Conservation (phyloP, 2,797 vertebrate genomes). For the Hippopotamyrus pictus region DNA sequence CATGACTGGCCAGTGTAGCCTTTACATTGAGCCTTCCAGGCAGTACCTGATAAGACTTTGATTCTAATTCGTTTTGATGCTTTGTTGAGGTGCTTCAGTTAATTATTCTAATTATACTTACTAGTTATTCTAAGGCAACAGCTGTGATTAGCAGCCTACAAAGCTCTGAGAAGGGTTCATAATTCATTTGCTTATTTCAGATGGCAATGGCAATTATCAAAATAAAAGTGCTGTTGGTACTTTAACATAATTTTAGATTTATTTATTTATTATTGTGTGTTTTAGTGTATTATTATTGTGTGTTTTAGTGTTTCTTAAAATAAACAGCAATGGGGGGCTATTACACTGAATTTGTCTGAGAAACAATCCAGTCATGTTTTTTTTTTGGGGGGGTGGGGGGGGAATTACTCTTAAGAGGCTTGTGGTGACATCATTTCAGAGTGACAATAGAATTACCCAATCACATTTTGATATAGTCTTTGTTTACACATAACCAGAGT, state of each 20-base stretch:
- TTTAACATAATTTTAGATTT: not conserved
- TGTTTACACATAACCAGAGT: not conserved
- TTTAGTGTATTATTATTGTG: not conserved
- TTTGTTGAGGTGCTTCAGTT: not conserved
- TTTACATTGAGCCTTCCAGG: not conserved
- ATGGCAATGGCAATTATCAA: not conserved
- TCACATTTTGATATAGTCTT: not conserved
- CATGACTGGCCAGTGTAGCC: not conserved
- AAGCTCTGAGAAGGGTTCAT: not conserved
- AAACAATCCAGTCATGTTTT: not conserved
- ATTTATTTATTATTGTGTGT: not conserved
- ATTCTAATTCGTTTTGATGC: not conserved
- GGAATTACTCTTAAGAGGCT: not conserved
- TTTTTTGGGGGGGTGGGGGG: not conserved
- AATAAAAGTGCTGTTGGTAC: not conserved
- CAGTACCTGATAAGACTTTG: not conserved
- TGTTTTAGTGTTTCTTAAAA: not conserved
- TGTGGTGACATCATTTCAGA: not conserved
- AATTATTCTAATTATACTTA: not conserved
- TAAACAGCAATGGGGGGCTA: not conserved
- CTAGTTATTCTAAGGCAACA: not conserved
- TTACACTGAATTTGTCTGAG: not conserved
- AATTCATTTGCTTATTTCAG: not conserved
- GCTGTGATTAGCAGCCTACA: not conserved
- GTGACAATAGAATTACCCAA: not conserved